A percentile compares a stretch with the other conserved stretches of the same genome.
phyloP scores from a whole-genome alignment of 1,140 invertebrate species.

The Lanistes nyassanus region DNA sequence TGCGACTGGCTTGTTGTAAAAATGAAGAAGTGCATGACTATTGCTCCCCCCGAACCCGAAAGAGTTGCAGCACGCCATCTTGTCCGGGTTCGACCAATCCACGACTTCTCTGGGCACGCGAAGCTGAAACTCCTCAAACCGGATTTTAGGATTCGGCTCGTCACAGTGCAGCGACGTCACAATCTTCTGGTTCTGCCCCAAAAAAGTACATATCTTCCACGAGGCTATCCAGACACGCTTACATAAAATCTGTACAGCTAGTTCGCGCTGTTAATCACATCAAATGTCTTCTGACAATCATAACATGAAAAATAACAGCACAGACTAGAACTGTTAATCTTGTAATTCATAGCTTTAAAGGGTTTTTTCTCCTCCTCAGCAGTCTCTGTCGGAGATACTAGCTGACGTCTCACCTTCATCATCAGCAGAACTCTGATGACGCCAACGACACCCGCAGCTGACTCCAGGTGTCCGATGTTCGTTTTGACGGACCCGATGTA shows the following conservation, averaged over 20 bases:
- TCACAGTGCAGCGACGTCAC: slow-evolving; percentile 45
- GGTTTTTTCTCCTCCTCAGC: too few relatives aligned
- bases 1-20: slow-evolving; percentile 39
- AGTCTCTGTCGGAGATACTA: too few relatives aligned
- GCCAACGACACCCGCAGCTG: slow-evolving; percentile 25
- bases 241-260: too few relatives aligned
- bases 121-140: slow-evolving; percentile 38
- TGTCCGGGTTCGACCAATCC: slow-evolving; percentile 57
- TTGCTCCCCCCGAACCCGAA: slow-evolving; percentile 61
- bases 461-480: slow-evolving; percentile 53
- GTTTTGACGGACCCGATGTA: slow-evolving; percentile 57
- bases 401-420: slow-evolving; percentile 48
- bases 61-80: slow-evolving; percentile 48
- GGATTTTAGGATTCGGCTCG: slow-evolving; percentile 45
- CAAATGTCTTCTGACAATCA: too few relatives aligned
- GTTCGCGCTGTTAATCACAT: too few relatives aligned
- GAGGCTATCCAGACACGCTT: too few relatives aligned
- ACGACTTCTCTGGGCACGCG: slow-evolving; percentile 37
- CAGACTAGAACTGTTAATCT: too few relatives aligned
- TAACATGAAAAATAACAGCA: too few relatives aligned
- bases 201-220: too few relatives aligned
- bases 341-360: too few relatives aligned
- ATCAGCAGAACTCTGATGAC: slow-evolving; percentile 48
- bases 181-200: slow-evolving; percentile 30
- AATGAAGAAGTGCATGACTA: slow-evolving; percentile 42